A percentile compares a stretch with the other conserved stretches of the same genome.
Evolutionary conservation across 37 sponge, comb jelly and placozoan genomes (phyloP).

Genomic region (Crambe crambe): DNA sequence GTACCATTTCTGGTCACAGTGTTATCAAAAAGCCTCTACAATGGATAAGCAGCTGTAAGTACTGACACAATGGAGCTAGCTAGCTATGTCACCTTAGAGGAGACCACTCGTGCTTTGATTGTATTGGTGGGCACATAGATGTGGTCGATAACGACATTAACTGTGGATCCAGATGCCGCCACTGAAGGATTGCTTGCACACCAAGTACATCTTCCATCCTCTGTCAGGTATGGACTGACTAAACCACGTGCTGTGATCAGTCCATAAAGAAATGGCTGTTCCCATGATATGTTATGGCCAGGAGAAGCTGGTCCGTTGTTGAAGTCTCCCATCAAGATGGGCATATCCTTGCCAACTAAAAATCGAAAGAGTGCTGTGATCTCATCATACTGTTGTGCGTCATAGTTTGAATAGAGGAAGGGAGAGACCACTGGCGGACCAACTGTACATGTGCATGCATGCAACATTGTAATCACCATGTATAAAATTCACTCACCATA

Average conservation of each 20-base stretch:
- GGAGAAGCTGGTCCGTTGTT: conserved; percentile 27
- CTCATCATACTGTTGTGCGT: conserved; percentile 21
- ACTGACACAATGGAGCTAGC: not conserved
- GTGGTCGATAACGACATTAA: conserved; percentile 5
- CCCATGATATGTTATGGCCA: not conserved
- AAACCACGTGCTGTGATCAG: conserved; percentile 18
- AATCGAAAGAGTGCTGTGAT: not conserved
- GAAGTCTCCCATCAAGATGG: conserved; percentile 29
- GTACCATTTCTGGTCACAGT: not conserved
- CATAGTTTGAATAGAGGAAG: conserved; percentile 15
- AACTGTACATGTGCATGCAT: not conserved
- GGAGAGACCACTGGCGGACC: conserved; percentile 24
- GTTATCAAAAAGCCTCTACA: not conserved
- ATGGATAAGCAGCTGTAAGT: not conserved
- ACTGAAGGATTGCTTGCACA: conserved; percentile 1
- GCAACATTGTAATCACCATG: no score
- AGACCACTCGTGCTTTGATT: not conserved
- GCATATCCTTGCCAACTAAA: not conserved
- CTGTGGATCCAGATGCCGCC: not conserved
- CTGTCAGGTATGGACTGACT: conserved; percentile 14
- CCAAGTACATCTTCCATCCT: conserved; percentile 15
- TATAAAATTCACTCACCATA: no score
- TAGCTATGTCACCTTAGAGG: not conserved
- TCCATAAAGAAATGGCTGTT: conserved; percentile 16
- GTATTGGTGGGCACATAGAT: conserved; percentile 18